These are phyloP conservation scores for Psix sp. DNA, from an alignment of 1,140 invertebrate species.

Conservation along the genomic window DNA sequence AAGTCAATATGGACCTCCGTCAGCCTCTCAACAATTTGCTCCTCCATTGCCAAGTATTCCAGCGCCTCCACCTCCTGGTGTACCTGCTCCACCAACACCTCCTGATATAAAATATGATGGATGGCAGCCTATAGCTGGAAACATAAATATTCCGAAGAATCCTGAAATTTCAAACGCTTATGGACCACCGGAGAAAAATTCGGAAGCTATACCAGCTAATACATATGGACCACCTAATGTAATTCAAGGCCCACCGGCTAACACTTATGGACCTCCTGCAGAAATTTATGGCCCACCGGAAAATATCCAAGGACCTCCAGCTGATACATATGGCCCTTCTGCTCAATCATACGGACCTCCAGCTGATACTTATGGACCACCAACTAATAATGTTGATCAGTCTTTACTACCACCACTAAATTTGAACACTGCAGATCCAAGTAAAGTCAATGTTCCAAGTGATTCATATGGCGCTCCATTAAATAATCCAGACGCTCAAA, in stretches of 20 bases:
- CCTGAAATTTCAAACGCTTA: slow-evolving; percentile 31
- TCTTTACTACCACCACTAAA: too few relatives aligned
- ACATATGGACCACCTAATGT: slow-evolving; percentile 31
- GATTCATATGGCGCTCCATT: slow-evolving; percentile 74
- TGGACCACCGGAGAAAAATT: slow-evolving; percentile 26
- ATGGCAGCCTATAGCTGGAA: slow-evolving; percentile 88
- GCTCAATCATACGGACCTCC: slow-evolving; percentile 34
- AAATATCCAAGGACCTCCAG: slow-evolving; percentile 7
- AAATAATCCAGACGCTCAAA: slow-evolving; percentile 70
- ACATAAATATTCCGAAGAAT: slow-evolving; percentile 69
- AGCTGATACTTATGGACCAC: slow-evolving; percentile 63
- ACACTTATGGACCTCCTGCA: slow-evolving; percentile 23
- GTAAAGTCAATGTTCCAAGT: slow-evolving; percentile 66
- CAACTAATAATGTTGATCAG: slow-evolving; percentile 37
- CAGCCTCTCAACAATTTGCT: slow-evolving; percentile 71
- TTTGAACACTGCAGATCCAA: slow-evolving; percentile 14
- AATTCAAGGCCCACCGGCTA: slow-evolving; percentile 8
- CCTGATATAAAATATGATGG: slow-evolving; percentile 88
- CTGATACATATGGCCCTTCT: slow-evolving; percentile 29
- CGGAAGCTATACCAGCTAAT: slow-evolving; percentile 14
- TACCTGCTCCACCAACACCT: slow-evolving; percentile 61
- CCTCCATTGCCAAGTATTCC: slow-evolving; percentile 72
- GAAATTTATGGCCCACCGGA: slow-evolving; percentile 32
- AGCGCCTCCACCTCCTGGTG: slow-evolving; percentile 79
- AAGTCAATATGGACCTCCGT: slow-evolving; percentile 62